These are phyloP conservation scores for Spilogale gracilis DNA, from an alignment of 2,113 vertebrate genomes.

Conservation along the genomic window DNA sequence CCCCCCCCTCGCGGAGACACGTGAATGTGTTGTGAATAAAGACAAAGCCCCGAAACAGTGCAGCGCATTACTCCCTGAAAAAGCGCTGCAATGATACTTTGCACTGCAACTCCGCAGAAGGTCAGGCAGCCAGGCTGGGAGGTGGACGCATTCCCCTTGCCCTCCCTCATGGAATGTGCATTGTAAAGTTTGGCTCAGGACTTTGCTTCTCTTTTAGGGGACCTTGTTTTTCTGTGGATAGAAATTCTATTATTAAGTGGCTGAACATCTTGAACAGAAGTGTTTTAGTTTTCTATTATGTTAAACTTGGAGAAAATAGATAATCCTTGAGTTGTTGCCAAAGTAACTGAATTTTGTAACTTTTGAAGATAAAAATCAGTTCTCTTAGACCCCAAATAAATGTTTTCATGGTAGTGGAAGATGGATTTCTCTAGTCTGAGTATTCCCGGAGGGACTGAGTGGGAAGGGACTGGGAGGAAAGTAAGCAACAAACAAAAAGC, in stretches of 20 bases:
- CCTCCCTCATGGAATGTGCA: slow-evolving; percentile 29
- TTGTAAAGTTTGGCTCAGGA: slow-evolving; percentile 70
- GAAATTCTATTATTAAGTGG: neutral
- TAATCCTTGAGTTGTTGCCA: neutral
- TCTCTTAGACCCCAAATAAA: slow-evolving; percentile 63
- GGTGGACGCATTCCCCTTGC: slow-evolving; percentile 34
- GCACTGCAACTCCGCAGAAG: slow-evolving; percentile 80
- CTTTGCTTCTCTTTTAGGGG: slow-evolving; percentile 8
- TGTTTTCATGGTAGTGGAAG: neutral
- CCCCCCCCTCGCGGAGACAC: slow-evolving; percentile 87
- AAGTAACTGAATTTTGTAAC: slow-evolving; percentile 5
- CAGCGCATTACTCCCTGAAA: slow-evolving; percentile 80
- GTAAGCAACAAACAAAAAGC: slow-evolving; percentile 53
- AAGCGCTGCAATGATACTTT: slow-evolving; percentile 84
- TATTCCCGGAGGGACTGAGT: slow-evolving; percentile 48
- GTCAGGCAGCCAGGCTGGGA: slow-evolving; percentile 60
- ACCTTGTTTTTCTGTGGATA: slow-evolving; percentile 22
- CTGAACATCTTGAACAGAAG: neutral
- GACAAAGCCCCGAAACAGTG: slow-evolving; percentile 87
- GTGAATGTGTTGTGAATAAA: slow-evolving; percentile 89
- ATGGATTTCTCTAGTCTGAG: slow-evolving; percentile 69
- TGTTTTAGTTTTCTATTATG: neutral
- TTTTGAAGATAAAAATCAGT: neutral
- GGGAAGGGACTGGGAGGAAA: neutral
- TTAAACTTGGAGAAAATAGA: slow-evolving; percentile 35